Evolutionary conservation across 2,113 vertebrate genomes (phyloP).

Genomic region (Entosphenus tridentatus): DNA sequence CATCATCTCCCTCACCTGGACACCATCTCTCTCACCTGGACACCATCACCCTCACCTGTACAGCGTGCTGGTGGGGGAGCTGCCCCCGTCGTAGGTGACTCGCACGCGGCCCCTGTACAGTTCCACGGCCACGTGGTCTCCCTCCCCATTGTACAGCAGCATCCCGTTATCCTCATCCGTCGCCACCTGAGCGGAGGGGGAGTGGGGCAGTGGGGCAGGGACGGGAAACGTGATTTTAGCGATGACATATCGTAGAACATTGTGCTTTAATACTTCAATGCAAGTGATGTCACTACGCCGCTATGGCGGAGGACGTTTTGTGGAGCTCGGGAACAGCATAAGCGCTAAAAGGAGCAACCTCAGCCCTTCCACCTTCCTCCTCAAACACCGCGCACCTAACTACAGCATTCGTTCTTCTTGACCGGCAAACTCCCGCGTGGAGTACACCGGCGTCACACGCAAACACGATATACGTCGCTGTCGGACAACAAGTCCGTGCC

Average conservation of each 20-base stretch:
- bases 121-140: constrained; percentile 72
- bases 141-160: constrained; percentile 72
- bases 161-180: constrained; percentile 90
- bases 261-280: no score
- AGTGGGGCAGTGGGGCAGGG: not conserved
- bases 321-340: no score
- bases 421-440: no score
- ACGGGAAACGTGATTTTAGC: constrained; percentile 9
- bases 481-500: not conserved
- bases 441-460: not conserved
- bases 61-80: constrained; percentile 71
- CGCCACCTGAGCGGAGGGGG: constrained; percentile 39
- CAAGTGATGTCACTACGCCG: no score
- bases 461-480: not conserved
- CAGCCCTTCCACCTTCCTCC: no score
- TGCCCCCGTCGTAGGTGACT: constrained; percentile 77
- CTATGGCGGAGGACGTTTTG: no score
- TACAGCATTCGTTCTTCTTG: no score
- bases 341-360: no score
- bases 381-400: no score
- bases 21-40: not conserved
- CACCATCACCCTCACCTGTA: constrained; percentile 36
- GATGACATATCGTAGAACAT: not conserved
- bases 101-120: constrained; percentile 74
- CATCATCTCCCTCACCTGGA: not conserved